A percentile compares a stretch with the other conserved stretches of the same genome.
phyloP scores from a whole-genome alignment of 2,888 invertebrate genomes.

The Brachypalpus laphriformis region DNA sequence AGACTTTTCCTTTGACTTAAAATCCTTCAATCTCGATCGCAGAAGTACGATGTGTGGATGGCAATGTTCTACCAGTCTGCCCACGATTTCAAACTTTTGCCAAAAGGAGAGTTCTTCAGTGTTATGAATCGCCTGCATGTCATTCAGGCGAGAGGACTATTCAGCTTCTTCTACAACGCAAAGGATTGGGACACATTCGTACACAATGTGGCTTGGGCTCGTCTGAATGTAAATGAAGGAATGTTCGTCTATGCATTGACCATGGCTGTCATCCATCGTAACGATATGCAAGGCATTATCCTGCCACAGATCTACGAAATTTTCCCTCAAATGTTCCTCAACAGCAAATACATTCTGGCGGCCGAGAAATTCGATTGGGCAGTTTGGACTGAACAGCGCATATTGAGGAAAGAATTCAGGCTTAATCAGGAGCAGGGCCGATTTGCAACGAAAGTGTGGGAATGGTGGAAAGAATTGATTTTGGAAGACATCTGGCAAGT shows the following conservation, averaged over 20 bases:
- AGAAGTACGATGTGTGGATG: slow-evolving; percentile 44
- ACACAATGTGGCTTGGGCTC: no score
- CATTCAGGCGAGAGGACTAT: slow-evolving; percentile 84
- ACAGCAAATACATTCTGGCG: slow-evolving; percentile 83
- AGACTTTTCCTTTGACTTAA: no score
- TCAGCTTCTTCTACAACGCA: no score
- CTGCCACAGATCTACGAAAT: no score
- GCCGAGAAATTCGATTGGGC: slow-evolving; percentile 75
- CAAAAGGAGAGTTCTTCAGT: slow-evolving; percentile 66
- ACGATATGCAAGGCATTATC: no score
- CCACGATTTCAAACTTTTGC: slow-evolving; percentile 78
- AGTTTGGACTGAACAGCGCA: slow-evolving; percentile 77
- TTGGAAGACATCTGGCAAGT: slow-evolving; percentile 78
- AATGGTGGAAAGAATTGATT: slow-evolving; percentile 81
- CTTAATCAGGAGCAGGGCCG: no score
- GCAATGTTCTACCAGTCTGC: slow-evolving; percentile 83
- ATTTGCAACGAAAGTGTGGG: slow-evolving; percentile 80
- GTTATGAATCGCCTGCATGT: slow-evolving; percentile 34
- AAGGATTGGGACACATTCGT: no score
- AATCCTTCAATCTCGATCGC: no score
- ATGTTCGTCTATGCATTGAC: no score
- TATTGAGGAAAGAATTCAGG: slow-evolving; percentile 80
- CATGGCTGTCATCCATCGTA: no score
- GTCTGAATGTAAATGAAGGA: no score
- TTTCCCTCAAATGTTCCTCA: no score